phyloP scores from a whole-genome alignment of 2,113 vertebrate genomes.

The Petromus typicus region DNA sequence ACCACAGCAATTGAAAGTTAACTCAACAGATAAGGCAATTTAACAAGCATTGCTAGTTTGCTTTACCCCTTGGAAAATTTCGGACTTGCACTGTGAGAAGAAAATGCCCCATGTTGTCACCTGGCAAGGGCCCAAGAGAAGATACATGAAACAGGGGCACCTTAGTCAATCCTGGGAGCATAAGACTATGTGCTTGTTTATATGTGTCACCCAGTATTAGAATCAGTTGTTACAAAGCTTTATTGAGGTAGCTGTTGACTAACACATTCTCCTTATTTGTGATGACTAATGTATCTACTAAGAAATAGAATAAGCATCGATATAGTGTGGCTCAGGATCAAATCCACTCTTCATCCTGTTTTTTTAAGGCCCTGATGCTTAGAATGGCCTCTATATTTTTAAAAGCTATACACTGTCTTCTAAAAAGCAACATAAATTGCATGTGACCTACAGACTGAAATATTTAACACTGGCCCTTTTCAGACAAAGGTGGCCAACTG shows the following conservation, averaged over 20 bases:
- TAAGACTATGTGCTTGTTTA: neutral
- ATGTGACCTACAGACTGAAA: neutral
- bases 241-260: neutral
- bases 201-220: neutral
- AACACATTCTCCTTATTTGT: neutral
- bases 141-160: neutral
- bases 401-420: neutral
- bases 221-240: neutral
- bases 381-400: neutral
- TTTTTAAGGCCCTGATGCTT: neutral
- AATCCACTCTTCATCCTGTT: neutral
- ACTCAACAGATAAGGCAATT: neutral
- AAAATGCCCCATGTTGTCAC: neutral
- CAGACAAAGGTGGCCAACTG: neutral
- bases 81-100: neutral
- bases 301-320: neutral
- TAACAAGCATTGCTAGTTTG: neutral
- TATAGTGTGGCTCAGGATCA: neutral
- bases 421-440: neutral
- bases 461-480: neutral
- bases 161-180: neutral
- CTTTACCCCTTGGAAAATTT: neutral
- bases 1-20: neutral
- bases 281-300: neutral
- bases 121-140: neutral